Evolutionary conservation across 2,888 invertebrate genomes (phyloP).

Genomic region (Leptopterna dolabrata): DNA sequence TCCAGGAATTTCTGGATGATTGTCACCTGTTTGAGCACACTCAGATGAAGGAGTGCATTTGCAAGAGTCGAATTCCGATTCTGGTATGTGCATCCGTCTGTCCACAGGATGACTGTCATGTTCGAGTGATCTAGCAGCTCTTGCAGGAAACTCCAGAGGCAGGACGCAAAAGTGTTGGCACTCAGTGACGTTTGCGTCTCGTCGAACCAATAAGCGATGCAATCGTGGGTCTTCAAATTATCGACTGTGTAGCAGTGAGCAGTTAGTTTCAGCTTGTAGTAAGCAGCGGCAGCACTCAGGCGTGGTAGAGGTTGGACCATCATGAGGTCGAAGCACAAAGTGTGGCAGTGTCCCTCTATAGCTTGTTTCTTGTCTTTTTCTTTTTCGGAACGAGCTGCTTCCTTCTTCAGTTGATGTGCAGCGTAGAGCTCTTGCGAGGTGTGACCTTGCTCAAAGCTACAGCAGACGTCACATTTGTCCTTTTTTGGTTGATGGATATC

Average conservation of each 20-base stretch:
- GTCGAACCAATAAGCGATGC: constrained; percentile 46
- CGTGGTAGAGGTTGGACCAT: neutral
- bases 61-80: constrained; percentile 17
- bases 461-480: constrained; percentile 39
- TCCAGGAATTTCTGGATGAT: constrained; percentile 43
- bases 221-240: constrained; percentile 36
- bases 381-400: constrained; percentile 15
- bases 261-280: constrained; percentile 22
- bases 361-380: constrained; percentile 15
- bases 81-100: constrained; percentile 42
- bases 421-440: neutral
- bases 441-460: neutral
- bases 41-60: constrained; percentile 47
- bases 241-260: constrained; percentile 43
- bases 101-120: constrained; percentile 2
- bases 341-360: neutral
- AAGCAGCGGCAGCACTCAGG: neutral
- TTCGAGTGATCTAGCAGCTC: neutral
- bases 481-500: constrained; percentile 39
- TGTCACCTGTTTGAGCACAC: constrained; percentile 2
- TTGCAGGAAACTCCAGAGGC: neutral
- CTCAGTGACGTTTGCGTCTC: constrained; percentile 9
- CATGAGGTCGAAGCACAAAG: constrained; percentile 14
- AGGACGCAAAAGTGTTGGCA: constrained; percentile 31
- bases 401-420: neutral